These are phyloP conservation scores for Camelus bactrianus DNA, from an alignment of 2,113 vertebrate species.

Conservation along the genomic window DNA sequence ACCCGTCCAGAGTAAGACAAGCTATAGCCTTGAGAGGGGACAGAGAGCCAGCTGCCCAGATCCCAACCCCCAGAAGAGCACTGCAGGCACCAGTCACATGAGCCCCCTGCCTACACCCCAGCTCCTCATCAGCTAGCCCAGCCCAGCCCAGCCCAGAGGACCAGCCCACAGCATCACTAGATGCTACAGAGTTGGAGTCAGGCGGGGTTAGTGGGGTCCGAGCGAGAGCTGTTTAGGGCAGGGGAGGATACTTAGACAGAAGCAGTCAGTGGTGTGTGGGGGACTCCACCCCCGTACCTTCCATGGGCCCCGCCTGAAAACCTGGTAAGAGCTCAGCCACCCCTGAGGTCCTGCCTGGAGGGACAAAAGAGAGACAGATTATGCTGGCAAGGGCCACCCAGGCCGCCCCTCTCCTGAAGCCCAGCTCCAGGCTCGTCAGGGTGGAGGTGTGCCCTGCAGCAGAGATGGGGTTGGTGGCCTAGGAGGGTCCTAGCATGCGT, in stretches of 20 bases:
- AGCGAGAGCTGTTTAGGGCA: neutral
- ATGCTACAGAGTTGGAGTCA: neutral
- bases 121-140: neutral
- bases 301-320: conserved; percentile 97
- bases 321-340: conserved; percentile 95
- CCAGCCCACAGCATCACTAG: neutral
- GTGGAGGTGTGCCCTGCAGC: neutral
- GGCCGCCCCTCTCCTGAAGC: neutral
- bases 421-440: neutral
- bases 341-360: conserved; percentile 94
- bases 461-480: neutral
- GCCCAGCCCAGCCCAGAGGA: conserved; percentile 28
- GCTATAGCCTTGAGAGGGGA: neutral
- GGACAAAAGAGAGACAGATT: conserved; percentile 92
- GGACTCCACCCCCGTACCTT: conserved; percentile 87
- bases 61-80: neutral
- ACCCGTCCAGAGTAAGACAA: neutral
- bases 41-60: neutral
- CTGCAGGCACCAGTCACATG: conserved; percentile 73
- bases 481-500: neutral
- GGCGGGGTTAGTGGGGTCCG: conserved; percentile 53
- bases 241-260: neutral
- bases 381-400: conserved; percentile 64
- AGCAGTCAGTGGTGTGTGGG: neutral
- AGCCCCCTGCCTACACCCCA: conserved; percentile 58